Percentiles rank a stretch among this genome's conserved stretches.
phyloP scores from a whole-genome alignment of 2,797 vertebrate genomes.

The Artibeus jamaicensis region DNA sequence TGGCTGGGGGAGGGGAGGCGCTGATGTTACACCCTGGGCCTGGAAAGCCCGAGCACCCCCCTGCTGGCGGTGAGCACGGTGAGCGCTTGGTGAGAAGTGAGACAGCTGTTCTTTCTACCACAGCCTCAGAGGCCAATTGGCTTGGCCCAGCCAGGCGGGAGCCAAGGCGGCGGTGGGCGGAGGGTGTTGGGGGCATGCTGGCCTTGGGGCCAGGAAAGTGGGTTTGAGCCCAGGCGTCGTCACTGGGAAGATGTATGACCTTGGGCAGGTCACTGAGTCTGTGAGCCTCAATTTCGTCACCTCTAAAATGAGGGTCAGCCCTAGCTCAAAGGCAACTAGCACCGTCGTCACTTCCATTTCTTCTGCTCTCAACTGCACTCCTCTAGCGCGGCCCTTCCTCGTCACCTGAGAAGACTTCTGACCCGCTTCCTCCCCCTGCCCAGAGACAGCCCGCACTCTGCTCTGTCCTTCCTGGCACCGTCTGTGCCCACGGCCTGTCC shows the following conservation, averaged over 20 bases:
- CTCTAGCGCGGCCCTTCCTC: slow-evolving; percentile 27
- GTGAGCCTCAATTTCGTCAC: slow-evolving; percentile 60
- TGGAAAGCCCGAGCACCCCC: slow-evolving; percentile 54
- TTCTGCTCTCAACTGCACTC: slow-evolving; percentile 46
- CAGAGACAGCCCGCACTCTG: slow-evolving; percentile 49
- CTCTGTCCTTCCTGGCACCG: slow-evolving; percentile 37
- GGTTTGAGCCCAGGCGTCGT: slow-evolving; percentile 47
- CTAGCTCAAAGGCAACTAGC: slow-evolving; percentile 48
- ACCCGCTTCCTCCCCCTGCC: slow-evolving; percentile 26
- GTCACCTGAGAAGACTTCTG: slow-evolving; percentile 60
- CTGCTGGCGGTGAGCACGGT: slow-evolving; percentile 49
- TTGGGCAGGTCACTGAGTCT: slow-evolving; percentile 65
- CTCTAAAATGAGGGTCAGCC: slow-evolving; percentile 63
- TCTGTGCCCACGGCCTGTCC: slow-evolving; percentile 39
- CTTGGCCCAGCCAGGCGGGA: neutral
- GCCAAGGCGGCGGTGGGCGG: neutral
- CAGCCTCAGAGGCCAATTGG: slow-evolving; percentile 48
- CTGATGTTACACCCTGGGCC: slow-evolving; percentile 66
- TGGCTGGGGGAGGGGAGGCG: slow-evolving; percentile 85
- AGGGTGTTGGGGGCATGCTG: neutral
- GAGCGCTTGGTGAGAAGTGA: slow-evolving; percentile 49
- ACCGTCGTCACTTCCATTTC: neutral
- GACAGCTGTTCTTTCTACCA: slow-evolving; percentile 49
- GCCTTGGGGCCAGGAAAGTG: slow-evolving; percentile 33
- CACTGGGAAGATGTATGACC: slow-evolving; percentile 70